Conservation (phyloP, 2,888 invertebrate species). For the Colostygia pectinataria region DNA sequence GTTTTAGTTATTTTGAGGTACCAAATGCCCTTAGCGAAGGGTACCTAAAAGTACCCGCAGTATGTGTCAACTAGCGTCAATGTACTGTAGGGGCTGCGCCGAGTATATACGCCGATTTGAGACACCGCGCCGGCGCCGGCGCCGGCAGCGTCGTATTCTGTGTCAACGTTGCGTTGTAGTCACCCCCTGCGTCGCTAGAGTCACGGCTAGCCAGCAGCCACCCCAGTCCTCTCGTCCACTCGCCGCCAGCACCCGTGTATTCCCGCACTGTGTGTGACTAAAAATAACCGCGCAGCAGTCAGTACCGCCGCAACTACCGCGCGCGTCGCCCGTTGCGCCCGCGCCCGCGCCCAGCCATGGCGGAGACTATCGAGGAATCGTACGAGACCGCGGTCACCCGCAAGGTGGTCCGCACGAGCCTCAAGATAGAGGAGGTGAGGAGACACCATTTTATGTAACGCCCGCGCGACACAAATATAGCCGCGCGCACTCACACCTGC, state of each 20-base stretch:
- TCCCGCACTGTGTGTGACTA: constrained; percentile 66
- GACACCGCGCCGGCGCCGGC: too few relatives aligned
- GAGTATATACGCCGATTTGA: too few relatives aligned
- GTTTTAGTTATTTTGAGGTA: too few relatives aligned
- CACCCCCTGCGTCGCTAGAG: constrained; percentile 13
- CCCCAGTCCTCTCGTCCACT: constrained; percentile 29
- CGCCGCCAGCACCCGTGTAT: constrained; percentile 35
- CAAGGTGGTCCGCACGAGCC: constrained; percentile 87
- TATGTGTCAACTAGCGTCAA: too few relatives aligned
- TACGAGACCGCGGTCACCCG: constrained; percentile 88
- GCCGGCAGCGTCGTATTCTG: constrained; percentile 10
- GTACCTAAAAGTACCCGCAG: too few relatives aligned
- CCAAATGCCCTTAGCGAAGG: too few relatives aligned
- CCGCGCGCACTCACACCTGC: constrained; percentile 64
- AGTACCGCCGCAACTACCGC: constrained; percentile 78
- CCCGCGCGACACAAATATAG: constrained; percentile 71
- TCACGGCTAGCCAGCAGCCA: constrained; percentile 12
- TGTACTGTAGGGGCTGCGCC: too few relatives aligned
- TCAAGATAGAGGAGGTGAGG: constrained; percentile 89
- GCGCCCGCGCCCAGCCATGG: constrained; percentile 79
- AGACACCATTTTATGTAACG: constrained; percentile 72
- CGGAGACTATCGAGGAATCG: constrained; percentile 87
- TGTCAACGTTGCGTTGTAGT: background rate
- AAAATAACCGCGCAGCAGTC: constrained; percentile 74
- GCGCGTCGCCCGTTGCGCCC: constrained; percentile 78